phyloP scores from a whole-genome alignment of 2,113 vertebrate species.

The Empidonax traillii region DNA sequence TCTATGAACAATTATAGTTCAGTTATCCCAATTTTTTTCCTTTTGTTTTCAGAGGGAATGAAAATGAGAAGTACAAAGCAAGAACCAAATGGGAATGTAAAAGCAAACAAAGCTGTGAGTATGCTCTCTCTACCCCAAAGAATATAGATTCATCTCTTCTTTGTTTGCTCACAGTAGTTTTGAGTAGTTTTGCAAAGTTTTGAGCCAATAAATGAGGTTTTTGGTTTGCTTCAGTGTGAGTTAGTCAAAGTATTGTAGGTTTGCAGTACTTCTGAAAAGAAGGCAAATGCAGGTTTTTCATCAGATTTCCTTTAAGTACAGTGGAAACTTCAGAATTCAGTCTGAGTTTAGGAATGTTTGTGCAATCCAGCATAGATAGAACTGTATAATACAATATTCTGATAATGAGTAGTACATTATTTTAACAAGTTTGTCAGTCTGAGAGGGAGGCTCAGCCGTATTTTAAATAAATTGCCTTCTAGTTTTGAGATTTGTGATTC shows the following conservation, averaged over 20 bases:
- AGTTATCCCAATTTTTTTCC: not conserved
- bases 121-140: not conserved
- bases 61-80: constrained; percentile 94
- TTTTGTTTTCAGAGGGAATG: constrained; percentile 84
- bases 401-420: not conserved
- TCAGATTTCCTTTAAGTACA: not conserved
- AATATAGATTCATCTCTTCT: not conserved
- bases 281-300: not conserved
- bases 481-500: not conserved
- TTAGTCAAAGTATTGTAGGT: not conserved
- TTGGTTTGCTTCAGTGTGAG: not conserved
- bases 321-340: not conserved
- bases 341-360: not conserved
- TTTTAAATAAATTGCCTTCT: not conserved
- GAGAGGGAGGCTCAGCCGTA: not conserved
- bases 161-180: not conserved
- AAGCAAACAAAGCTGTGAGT: constrained; percentile 88
- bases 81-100: constrained; percentile 87
- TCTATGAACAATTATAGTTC: not conserved
- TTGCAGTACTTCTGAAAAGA: not conserved
- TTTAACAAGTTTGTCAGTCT: not conserved
- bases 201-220: not conserved
- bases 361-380: not conserved
- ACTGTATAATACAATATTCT: not conserved
- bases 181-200: not conserved